phyloP scores from a whole-genome alignment of 2,797 vertebrate genomes.

The Alosa sapidissima region DNA sequence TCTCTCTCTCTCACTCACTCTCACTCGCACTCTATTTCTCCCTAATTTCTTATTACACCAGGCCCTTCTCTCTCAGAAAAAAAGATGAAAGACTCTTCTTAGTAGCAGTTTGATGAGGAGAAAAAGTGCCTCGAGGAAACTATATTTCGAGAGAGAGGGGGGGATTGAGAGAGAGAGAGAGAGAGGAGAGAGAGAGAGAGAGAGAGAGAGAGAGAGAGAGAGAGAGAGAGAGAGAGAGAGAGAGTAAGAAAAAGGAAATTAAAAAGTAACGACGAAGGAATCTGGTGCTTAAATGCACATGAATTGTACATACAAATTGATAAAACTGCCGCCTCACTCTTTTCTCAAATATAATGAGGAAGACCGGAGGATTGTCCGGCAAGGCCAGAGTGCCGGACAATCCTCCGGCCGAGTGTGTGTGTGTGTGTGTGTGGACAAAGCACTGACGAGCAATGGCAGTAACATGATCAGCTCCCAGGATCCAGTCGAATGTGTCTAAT shows the following conservation, averaged over 20 bases:
- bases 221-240: constrained; percentile 6
- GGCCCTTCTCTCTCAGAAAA: constrained; percentile 52
- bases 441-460: not conserved
- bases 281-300: not conserved
- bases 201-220: not conserved
- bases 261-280: not conserved
- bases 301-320: not conserved
- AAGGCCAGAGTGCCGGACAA: too few species aligned
- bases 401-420: too few species aligned
- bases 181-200: not conserved
- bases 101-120: constrained; percentile 39
- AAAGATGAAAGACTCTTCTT: constrained; percentile 54
- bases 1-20: not conserved
- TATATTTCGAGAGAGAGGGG: constrained; percentile 54
- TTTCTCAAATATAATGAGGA: not conserved
- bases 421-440: too few species aligned
- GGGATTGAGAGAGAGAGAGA: not conserved
- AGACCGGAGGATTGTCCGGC: too few species aligned
- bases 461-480: not conserved
- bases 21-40: not conserved
- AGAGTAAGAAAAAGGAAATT: not conserved
- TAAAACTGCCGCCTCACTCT: not conserved
- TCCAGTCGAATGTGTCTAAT: not conserved
- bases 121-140: constrained; percentile 60
- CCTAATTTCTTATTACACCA: constrained; percentile 13